phyloP scores from a whole-genome alignment of 2,797 vertebrate genomes.

The Erpetoichthys calabaricus region DNA sequence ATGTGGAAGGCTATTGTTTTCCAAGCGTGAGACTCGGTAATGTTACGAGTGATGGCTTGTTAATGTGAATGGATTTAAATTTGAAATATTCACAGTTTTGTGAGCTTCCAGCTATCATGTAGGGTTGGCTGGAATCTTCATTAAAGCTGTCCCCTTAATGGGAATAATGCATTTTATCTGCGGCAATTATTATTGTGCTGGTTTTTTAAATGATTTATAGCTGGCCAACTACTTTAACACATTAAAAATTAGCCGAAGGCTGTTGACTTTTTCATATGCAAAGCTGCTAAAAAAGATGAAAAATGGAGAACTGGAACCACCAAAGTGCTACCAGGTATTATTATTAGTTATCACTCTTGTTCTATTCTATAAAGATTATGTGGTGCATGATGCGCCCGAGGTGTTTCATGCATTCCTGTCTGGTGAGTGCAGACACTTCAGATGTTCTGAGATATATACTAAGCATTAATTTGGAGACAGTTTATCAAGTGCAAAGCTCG shows the following conservation, averaged over 20 bases:
- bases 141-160: conserved; percentile 15
- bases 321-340: conserved; percentile 22
- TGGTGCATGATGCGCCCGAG: conserved; percentile 7
- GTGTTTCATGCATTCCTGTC: conserved; percentile 25
- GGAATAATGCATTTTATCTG: conserved; percentile 24
- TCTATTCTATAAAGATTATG: conserved; percentile 19
- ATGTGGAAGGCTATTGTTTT: conserved; percentile 23
- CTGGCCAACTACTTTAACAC: conserved; percentile 11
- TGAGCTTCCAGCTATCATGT: conserved; percentile 5
- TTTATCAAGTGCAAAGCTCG: conserved; percentile 38
- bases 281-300: conserved; percentile 16
- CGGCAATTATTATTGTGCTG: conserved; percentile 21
- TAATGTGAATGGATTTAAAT: conserved; percentile 17
- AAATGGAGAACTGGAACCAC: conserved; percentile 16
- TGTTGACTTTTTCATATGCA: conserved; percentile 10
- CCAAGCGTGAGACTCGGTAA: conserved; percentile 13
- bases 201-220: conserved; percentile 25
- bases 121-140: conserved; percentile 6
- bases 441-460: conserved; percentile 21
- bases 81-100: conserved; percentile 24
- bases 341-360: conserved; percentile 19
- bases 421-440: conserved; percentile 18
- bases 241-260: conserved; percentile 17
- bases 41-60: conserved; percentile 9
- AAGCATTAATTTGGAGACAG: conserved; percentile 33